Percentiles rank a stretch among this genome's conserved stretches.
These are phyloP conservation scores for Coregonus suidteri DNA, from an alignment of 2,797 vertebrate genomes.

Conservation along the genomic window DNA sequence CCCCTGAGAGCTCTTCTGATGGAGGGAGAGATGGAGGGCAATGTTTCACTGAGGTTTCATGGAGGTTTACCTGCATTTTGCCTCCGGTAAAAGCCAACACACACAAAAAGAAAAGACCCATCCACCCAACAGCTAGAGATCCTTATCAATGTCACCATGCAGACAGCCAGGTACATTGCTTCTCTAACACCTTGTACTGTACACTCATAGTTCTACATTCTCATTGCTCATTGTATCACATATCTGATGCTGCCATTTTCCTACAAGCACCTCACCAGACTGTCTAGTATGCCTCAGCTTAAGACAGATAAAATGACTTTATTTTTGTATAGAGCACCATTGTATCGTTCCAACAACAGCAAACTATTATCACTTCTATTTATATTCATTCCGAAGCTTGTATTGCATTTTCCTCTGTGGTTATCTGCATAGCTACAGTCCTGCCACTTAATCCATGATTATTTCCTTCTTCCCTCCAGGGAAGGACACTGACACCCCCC, in stretches of 20 bases:
- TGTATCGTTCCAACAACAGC: not conserved
- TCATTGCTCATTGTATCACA: constrained; percentile 17
- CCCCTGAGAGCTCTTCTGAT: constrained; percentile 18
- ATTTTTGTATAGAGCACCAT: not conserved
- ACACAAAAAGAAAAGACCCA: constrained; percentile 41
- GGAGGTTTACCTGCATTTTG: constrained; percentile 31
- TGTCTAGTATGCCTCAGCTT: not conserved
- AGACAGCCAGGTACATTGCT: constrained; percentile 27
- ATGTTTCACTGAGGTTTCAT: constrained; percentile 18
- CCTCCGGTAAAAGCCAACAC: constrained; percentile 30
- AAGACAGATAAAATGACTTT: not conserved
- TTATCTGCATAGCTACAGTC: not conserved
- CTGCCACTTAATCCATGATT: not conserved
- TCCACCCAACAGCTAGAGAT: constrained; percentile 45
- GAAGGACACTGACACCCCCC: constrained; percentile 1
- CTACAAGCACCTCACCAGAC: not conserved
- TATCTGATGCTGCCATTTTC: not conserved
- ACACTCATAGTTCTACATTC: constrained; percentile 21
- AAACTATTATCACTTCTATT: constrained; percentile 3
- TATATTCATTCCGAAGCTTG: not conserved
- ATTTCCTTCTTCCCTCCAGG: not conserved
- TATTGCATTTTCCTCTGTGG: not conserved
- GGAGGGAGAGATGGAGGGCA: constrained; percentile 26
- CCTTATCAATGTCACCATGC: constrained; percentile 52
- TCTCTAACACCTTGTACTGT: constrained; percentile 24